A percentile compares a stretch with the other conserved stretches of the same genome.
These are phyloP conservation scores for Cyphomyrmex costatus DNA, from an alignment of 1,140 invertebrate species.

Conservation along the genomic window DNA sequence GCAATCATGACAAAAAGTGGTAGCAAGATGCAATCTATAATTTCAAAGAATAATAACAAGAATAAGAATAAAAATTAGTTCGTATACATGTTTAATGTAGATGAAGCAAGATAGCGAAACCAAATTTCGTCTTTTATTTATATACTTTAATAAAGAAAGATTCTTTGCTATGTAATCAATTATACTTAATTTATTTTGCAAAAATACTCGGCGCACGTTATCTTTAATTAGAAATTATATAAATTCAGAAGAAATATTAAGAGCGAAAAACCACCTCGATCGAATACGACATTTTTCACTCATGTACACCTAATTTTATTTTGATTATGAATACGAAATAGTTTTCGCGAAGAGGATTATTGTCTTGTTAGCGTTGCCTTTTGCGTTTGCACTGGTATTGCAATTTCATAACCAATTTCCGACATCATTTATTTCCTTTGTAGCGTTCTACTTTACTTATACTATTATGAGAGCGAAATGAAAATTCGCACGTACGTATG, in stretches of 20 bases:
- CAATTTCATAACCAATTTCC: constrained; percentile 49
- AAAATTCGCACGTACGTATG: constrained; percentile 45
- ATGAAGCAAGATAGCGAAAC: background rate
- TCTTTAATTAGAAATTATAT: no score
- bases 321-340: constrained; percentile 30
- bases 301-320: background rate
- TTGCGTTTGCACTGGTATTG: background rate
- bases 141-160: background rate
- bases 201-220: no score
- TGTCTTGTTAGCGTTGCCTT: background rate
- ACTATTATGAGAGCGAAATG: constrained; percentile 41
- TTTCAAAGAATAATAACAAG: background rate
- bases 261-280: no score
- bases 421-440: constrained; percentile 50
- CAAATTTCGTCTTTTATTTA: background rate
- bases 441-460: constrained; percentile 39
- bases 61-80: background rate
- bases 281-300: no score
- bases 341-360: constrained; percentile 24
- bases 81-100: background rate
- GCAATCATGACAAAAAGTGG: background rate
- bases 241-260: no score
- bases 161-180: background rate
- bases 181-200: no score
- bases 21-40: background rate